A percentile compares a stretch with the other conserved stretches of the same genome.
Conservation (phyloP, 2,113 vertebrate genomes). For the Galeopterus variegatus region DNA sequence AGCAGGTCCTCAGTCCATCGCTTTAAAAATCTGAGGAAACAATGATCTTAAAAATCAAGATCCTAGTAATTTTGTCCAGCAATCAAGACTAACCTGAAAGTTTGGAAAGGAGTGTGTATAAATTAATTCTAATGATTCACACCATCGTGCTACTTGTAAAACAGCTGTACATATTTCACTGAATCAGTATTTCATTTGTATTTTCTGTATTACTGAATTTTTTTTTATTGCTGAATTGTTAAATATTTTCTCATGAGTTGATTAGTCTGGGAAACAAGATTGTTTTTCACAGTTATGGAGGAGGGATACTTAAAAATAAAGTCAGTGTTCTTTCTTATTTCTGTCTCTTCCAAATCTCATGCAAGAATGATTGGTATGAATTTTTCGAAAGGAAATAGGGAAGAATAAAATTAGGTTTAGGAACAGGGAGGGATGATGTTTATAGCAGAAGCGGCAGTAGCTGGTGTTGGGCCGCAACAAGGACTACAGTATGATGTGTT, state of each 20-base stretch:
- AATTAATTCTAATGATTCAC: neutral
- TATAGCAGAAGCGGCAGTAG: too few relatives aligned
- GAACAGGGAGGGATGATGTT: neutral
- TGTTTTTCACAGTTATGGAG: neutral
- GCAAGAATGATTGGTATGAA: neutral
- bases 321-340: neutral
- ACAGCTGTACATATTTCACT: neutral
- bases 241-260: neutral
- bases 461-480: neutral
- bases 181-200: neutral
- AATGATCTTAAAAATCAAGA: neutral
- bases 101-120: neutral
- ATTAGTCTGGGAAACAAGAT: neutral
- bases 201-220: neutral
- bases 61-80: neutral
- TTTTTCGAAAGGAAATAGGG: neutral
- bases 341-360: neutral
- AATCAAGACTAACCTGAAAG: neutral
- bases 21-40: neutral
- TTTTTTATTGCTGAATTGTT: neutral
- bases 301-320: neutral
- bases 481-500: too few relatives aligned
- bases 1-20: neutral
- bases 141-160: neutral
- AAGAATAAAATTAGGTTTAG: neutral